phyloP scores from a whole-genome alignment of 2,888 invertebrate genomes.

The Apodemia duryi region DNA sequence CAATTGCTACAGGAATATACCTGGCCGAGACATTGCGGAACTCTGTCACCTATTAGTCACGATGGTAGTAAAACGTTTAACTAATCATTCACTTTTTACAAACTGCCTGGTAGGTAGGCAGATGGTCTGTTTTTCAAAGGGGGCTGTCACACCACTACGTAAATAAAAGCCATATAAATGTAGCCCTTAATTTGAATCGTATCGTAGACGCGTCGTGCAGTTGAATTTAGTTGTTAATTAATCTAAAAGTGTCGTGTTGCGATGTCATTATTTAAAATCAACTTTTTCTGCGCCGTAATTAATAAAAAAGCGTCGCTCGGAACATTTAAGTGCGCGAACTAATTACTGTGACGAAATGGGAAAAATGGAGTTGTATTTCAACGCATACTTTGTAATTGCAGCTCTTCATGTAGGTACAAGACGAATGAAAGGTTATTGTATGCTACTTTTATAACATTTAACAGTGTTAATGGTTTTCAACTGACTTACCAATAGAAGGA shows the following conservation, averaged over 20 bases:
- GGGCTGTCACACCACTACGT: too few relatives aligned
- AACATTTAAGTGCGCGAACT: slow-evolving; percentile 3
- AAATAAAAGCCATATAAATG: not conserved
- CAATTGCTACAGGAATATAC: too few relatives aligned
- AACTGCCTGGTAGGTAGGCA: too few relatives aligned
- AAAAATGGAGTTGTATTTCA: slow-evolving; percentile 10
- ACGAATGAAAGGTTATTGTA: not conserved
- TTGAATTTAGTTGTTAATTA: slow-evolving; percentile 35
- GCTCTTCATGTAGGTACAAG: not conserved
- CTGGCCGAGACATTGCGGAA: too few relatives aligned
- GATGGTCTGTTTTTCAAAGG: too few relatives aligned
- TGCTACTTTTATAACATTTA: not conserved
- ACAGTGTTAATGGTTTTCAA: too few relatives aligned
- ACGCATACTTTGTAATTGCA: not conserved
- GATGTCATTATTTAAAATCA: slow-evolving; percentile 55
- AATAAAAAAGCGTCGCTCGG: slow-evolving; percentile 3
- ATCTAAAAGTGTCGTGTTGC: slow-evolving; percentile 59
- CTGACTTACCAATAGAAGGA: too few relatives aligned
- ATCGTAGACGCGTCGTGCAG: slow-evolving; percentile 36
- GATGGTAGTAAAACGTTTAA: too few relatives aligned
- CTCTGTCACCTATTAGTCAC: too few relatives aligned
- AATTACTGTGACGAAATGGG: slow-evolving; percentile 3
- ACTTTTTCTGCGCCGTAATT: slow-evolving; percentile 40
- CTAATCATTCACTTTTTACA: too few relatives aligned
- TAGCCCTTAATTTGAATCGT: slow-evolving; percentile 14